Evolutionary conservation across 2,797 vertebrate species (phyloP), one percentile per base, ranked within the genome.

Genomic region (Macrochelys suwanniensis): DNA sequence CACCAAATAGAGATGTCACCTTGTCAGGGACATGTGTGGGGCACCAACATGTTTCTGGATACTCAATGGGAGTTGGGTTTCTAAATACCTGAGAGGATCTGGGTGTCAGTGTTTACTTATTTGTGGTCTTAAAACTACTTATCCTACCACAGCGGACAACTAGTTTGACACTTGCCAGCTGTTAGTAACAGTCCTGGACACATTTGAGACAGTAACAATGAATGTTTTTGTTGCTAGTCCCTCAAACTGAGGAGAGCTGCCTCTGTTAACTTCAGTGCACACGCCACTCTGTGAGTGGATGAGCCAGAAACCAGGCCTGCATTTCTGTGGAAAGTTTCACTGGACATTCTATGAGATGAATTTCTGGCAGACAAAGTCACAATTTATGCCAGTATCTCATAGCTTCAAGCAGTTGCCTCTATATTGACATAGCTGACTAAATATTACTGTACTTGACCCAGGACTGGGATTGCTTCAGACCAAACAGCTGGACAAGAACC

Each of bases 401-500:
- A 25, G 7, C 45, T 86, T 7, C 68, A 49, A n/a, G 50, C 37
- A 94, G 16, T 0, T 3, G 1, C 13, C 88, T 49, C 23, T 31
- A 15, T 33, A 56, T 54, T 11, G 53, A 84, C 26, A 13, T 68
- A 31, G 5, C 74, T 78, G 26, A 77, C 74, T 0, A 3, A 1
- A 17, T 53, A 17, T 21, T 76, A 10, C 17, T 83, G 23, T 65
- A 13, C 87, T 80, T 95, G 85, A 47, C 49, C 0, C 5, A 23
- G 25, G 6, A 37, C 0, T 6, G 4, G 1, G 7, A 53, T 6
- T 78, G 16, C 59, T 88, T 94, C 31, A 61, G 57, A 92, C 28
- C 0, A 15, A 92, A 51, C 1, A 11, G 5, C 0, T 11, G n/a
- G 45, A 17, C 10, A 59, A n/a, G 2, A 2, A 50, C 2, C 2